Conservation (phyloP, 2,797 vertebrate genomes). For the Varecia variegata region DNA sequence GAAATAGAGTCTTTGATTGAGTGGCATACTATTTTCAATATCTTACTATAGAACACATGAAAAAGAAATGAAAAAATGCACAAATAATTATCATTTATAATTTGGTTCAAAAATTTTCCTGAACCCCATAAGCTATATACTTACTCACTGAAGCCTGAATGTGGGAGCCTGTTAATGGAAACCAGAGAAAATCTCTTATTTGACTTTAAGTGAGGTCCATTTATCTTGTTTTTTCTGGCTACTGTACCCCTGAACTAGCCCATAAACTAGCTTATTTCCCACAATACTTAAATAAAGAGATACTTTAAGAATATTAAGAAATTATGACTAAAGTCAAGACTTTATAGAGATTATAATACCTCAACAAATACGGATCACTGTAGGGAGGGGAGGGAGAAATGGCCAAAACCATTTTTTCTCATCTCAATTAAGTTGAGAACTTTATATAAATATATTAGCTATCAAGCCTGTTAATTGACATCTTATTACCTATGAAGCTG, state of each 20-base stretch:
- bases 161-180: not conserved
- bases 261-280: not conserved
- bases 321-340: not conserved
- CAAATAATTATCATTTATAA: constrained; percentile 23
- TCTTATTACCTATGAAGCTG: not conserved
- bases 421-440: not conserved
- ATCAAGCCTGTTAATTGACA: not conserved
- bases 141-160: constrained; percentile 31
- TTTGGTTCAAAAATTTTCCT: constrained; percentile 20
- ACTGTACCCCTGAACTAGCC: not conserved
- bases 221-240: not conserved
- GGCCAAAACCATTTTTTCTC: not conserved
- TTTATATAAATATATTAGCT: not conserved
- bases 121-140: not conserved
- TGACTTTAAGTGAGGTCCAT: constrained; percentile 25
- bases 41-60: not conserved
- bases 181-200: not conserved
- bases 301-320: not conserved
- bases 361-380: not conserved
- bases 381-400: not conserved
- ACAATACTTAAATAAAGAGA: not conserved
- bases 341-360: not conserved
- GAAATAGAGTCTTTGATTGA: not conserved
- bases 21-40: not conserved
- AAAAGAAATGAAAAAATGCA: not conserved